Evolutionary conservation across 1,140 invertebrate genomes (phyloP), one percentile per base, ranked within the genome.

Genomic region (Drosophila bipectinata): DNA sequence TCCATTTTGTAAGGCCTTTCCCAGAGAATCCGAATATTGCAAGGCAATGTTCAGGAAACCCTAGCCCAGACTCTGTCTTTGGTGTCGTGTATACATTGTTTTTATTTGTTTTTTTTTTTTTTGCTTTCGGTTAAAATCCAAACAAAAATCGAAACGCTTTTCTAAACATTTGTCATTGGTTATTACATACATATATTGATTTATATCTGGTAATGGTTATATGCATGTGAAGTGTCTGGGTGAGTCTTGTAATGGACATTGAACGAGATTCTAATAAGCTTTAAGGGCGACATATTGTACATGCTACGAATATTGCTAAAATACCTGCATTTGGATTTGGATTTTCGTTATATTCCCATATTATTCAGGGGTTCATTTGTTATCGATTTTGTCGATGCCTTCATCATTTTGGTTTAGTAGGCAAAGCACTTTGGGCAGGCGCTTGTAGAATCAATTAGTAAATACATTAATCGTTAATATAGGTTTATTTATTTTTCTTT

Each of bases 211-310:
- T 58, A 69, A 81, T 87, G 83, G 75, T 85, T 85, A 84, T 84
- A 85, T 84, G 81, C 77, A 85, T 88, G 76, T 81, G 80, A 84
- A 72, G 45, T 63, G 52, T 69, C 44, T 67, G 49, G 71, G 44
- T 62, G 28, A 67, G 37, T 51, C 9, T 51, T 52, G 47, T 63
- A 61, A 56, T 72, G 57, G 45, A 62, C 72, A 71, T 66, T 80
- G 59, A 80, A 80, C 72, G 69, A 80, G 72, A 62, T 79, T 63
- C 57, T 80, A 78, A 72, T 66, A 75, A 76, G 75, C 69, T 63
- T 82, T 62, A 82, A 80, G 81, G 79, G 82, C 82, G 82, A 88
- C 75, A 87, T 87, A 82, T 87, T 88, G 79, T 87, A 87, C 82
- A 87, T 67, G 82, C 82, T 87, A 82, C 75, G 59, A 79, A 87